Base-by-base conservation (phyloP, 2,113 vertebrate species). In the Neolamprologus devosi region DNA sequence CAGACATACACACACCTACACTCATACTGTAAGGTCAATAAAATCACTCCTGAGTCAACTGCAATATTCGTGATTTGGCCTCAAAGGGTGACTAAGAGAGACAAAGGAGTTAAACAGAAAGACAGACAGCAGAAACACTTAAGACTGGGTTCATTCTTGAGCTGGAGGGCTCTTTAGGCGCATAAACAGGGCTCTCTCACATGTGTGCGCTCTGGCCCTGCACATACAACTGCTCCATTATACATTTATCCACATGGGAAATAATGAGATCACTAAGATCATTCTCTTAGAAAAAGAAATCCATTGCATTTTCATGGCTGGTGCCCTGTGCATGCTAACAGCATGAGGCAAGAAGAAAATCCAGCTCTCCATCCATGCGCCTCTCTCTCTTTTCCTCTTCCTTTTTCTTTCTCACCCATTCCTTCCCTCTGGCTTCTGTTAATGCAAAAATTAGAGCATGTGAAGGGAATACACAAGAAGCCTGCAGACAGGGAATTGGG, bases 241-340 rank as follows among this genome's bases (percentile, higher is more conserved):
- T 86, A 81, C 81, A 89, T 87, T 63, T 28, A 55, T 78, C 82
- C 90, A 87, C 90, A 87, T 90, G 90, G 91, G 91, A 89, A 89
- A 93, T 89, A 87, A 89, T 87, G 82, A 92, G 90, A 93, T 92
- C 84, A 81, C 85, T 49, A 51, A 90, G 90, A 92, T 93, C 86
- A 84, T 86, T 91, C 90, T 90, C 81, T 83, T 5, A 88, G 82
- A 91, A 88, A 84, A 82, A 63, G 17, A 68, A 89, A 84, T 82
- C 54, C 16, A 47, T 87, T 87, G 73, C 78, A 82, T 89, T 92
- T 92, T 91, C 63, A 84, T 84, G 82, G 88, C 78, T 49, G 55
- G 55, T 90, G 81, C 88, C 75, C 53, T 11, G 75, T 75, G 83
- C 63, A 83, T 89, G 82, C 90, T 92, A 91, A 87, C 86, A 83